Evolutionary conservation across 2,113 vertebrate species (phyloP).

Genomic region (Eira barbara): DNA sequence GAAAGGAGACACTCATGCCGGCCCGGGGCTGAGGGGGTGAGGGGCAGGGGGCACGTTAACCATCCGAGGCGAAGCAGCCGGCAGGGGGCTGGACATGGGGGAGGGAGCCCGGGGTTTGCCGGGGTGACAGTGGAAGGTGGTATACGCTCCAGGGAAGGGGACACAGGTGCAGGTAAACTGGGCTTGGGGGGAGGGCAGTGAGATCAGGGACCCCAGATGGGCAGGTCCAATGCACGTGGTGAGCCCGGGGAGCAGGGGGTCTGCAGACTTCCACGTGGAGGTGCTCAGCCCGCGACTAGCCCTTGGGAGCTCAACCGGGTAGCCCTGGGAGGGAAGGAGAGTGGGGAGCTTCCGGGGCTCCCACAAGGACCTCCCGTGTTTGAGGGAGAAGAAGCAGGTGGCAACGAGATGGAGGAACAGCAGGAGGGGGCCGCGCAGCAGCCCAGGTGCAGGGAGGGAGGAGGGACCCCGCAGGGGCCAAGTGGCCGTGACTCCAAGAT

Average conservation of each 20-base stretch:
- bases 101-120: neutral
- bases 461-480: neutral
- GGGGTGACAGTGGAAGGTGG: too few species aligned
- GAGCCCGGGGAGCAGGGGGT: neutral
- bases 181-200: neutral
- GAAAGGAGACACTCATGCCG: neutral
- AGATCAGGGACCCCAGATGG: neutral
- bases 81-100: neutral
- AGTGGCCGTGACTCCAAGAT: neutral
- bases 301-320: neutral
- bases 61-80: fast-evolving
- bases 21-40: neutral
- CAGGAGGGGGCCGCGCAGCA: neutral
- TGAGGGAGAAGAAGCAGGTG: neutral
- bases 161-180: too few species aligned
- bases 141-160: too few species aligned
- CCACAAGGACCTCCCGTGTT: neutral
- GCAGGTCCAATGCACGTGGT: fast-evolving
- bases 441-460: neutral
- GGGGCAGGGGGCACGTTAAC: too few species aligned
- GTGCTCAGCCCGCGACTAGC: fast-evolving
- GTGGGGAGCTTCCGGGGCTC: neutral
- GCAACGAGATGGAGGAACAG: neutral
- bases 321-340: neutral
- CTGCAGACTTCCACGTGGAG: neutral